Percentiles rank a stretch among this genome's conserved stretches.
Conservation (phyloP, 2,888 invertebrate species). For the Halictus ligatus region DNA sequence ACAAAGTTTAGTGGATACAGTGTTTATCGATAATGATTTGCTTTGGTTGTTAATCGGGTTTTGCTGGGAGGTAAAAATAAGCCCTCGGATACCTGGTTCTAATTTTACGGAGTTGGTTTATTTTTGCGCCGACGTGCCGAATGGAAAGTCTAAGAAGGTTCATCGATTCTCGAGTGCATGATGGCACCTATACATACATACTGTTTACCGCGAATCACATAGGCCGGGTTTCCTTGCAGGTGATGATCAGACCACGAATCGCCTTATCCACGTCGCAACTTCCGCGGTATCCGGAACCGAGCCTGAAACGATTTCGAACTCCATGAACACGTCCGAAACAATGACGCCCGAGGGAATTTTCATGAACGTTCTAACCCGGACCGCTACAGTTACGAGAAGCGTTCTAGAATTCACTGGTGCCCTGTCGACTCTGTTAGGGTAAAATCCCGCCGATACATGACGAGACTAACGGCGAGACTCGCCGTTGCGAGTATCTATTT, state of each 20-base stretch:
- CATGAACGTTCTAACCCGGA: constrained; percentile 28
- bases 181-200: constrained; percentile 15
- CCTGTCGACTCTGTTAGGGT: constrained; percentile 57
- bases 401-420: constrained; percentile 50
- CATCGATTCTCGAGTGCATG: constrained; percentile 25
- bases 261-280: constrained; percentile 2
- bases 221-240: constrained; percentile 50
- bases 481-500: too few species aligned
- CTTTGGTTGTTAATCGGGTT: background rate
- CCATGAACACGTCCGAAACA: constrained; percentile 58
- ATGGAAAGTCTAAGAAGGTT: background rate
- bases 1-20: background rate
- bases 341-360: constrained; percentile 43
- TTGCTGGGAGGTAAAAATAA: too few species aligned
- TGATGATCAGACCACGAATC: constrained; percentile 38
- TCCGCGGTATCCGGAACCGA: constrained; percentile 31
- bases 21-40: too few species aligned
- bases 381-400: constrained; percentile 9
- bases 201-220: constrained; percentile 11
- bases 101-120: background rate
- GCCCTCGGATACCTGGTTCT: too few species aligned
- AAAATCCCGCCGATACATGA: background rate
- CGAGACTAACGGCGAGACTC: background rate
- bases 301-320: constrained; percentile 46
- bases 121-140: background rate